phyloP scores from a whole-genome alignment of 30 jellyfish, hydroid and myxozoan genomes.

The Nemopilema nomurai region DNA sequence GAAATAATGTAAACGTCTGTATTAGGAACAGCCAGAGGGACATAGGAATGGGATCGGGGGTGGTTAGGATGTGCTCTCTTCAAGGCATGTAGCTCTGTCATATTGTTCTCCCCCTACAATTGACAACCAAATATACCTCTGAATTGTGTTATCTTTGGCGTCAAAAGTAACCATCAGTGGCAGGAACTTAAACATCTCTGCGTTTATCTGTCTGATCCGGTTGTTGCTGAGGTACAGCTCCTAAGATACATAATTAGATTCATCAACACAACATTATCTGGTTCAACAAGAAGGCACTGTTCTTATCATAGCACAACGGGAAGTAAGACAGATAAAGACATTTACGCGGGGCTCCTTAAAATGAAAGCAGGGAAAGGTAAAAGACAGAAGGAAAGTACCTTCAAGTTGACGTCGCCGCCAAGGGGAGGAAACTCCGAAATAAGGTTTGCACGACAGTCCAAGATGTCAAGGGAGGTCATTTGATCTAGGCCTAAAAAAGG shows the following conservation, averaged over 20 bases:
- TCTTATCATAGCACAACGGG: too few species aligned
- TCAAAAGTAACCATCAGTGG: constrained; percentile 57
- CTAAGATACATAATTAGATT: constrained; percentile 12
- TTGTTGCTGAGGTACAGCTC: constrained; percentile 81
- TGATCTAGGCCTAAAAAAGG: constrained; percentile 59
- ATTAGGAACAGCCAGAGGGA: too few species aligned
- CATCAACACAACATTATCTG: neutral
- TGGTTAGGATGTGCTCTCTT: too few species aligned
- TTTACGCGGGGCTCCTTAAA: too few species aligned
- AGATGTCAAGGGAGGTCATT: constrained; percentile 60
- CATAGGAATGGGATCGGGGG: too few species aligned
- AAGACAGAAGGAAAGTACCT: constrained; percentile 24
- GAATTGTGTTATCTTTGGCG: constrained; percentile 71
- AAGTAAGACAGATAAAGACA: too few species aligned
- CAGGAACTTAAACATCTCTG: constrained; percentile 50
- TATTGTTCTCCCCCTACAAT: neutral
- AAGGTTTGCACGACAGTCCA: constrained; percentile 76
- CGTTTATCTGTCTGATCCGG: constrained; percentile 50
- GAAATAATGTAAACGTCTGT: too few species aligned
- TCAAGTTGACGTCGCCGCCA: constrained; percentile 45
- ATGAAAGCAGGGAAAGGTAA: neutral
- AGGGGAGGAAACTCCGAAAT: constrained; percentile 54
- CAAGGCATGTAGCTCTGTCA: too few species aligned
- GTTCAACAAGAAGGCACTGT: too few species aligned
- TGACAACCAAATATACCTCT: constrained; percentile 10